Evolutionary conservation across 2,888 invertebrate species (phyloP).

Genomic region (Apotomis betuletana): DNA sequence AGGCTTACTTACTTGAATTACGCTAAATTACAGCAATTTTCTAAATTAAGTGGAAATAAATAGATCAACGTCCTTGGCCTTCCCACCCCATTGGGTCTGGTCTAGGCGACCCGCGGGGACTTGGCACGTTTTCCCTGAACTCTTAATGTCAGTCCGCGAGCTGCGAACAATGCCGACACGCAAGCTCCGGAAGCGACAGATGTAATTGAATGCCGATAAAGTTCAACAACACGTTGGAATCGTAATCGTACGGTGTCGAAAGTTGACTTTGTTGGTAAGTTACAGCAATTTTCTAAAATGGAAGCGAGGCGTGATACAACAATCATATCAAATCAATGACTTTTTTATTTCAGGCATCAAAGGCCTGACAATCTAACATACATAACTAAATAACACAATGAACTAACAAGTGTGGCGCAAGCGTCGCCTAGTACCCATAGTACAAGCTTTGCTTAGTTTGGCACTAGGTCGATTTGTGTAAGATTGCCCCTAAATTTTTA

Average conservation of each 20-base stretch:
- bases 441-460: too few relatives aligned
- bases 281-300: too few relatives aligned
- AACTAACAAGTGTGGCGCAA: too few relatives aligned
- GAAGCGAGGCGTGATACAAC: too few relatives aligned
- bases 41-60: not conserved
- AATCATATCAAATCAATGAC: too few relatives aligned
- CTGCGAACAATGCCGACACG: conserved; percentile 34
- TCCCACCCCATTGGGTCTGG: conserved; percentile 4
- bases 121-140: conserved; percentile 16
- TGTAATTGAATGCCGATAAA: conserved; percentile 34
- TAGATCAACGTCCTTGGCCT: conserved; percentile 18
- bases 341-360: too few relatives aligned
- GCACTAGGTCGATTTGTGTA: too few relatives aligned
- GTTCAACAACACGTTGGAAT: conserved; percentile 33
- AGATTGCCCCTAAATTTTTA: too few relatives aligned
- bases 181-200: conserved; percentile 33
- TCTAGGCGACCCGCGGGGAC: conserved; percentile 5
- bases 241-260: not conserved
- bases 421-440: too few relatives aligned
- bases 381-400: too few relatives aligned
- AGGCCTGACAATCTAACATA: too few relatives aligned
- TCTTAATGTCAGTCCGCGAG: conserved; percentile 15
- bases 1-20: not conserved
- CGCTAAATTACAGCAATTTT: conserved; percentile 11
- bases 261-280: not conserved